Evolutionary conservation across 2,888 invertebrate species (phyloP).

Genomic region (Epinotia demarniana): DNA sequence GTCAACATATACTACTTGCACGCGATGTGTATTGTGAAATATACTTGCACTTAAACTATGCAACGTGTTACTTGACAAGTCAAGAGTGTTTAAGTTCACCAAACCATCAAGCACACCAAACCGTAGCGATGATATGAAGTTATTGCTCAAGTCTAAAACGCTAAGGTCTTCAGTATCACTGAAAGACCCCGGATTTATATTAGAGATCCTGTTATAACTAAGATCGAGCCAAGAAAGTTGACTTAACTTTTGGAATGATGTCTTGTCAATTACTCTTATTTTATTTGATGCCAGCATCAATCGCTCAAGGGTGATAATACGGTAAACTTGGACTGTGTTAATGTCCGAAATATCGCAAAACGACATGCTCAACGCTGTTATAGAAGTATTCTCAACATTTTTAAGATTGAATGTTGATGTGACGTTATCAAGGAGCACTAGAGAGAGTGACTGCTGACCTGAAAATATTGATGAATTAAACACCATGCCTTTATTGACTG

Average conservation of each 20-base stretch:
- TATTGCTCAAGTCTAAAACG: conserved; percentile 25
- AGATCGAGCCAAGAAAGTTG: conserved; percentile 33
- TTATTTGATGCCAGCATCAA: conserved; percentile 29
- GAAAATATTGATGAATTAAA: conserved; percentile 39
- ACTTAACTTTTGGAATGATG: conserved; percentile 27
- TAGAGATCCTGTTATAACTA: conserved; percentile 34
- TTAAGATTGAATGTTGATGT: conserved; percentile 12
- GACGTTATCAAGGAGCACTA: conserved; percentile 14
- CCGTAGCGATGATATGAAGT: conserved; percentile 25
- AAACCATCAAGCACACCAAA: conserved; percentile 38
- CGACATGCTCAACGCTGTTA: conserved; percentile 21
- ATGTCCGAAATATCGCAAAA: conserved; percentile 28
- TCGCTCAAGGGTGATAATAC: conserved; percentile 20
- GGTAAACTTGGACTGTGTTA: conserved; percentile 13
- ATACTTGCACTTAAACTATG: conserved; percentile 29
- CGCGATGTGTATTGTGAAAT: conserved; percentile 23
- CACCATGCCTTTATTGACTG: conserved; percentile 22
- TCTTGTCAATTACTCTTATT: conserved; percentile 29
- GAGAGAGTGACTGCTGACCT: conserved; percentile 5
- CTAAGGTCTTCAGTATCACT: conserved; percentile 17
- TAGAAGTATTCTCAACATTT: conserved; percentile 11
- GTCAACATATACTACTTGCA: conserved; percentile 16
- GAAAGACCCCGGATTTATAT: conserved; percentile 38
- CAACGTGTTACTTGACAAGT: conserved; percentile 30
- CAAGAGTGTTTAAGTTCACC: conserved; percentile 18